Conservation (phyloP, 2,113 vertebrate species). For the Aepyceros melampus region DNA sequence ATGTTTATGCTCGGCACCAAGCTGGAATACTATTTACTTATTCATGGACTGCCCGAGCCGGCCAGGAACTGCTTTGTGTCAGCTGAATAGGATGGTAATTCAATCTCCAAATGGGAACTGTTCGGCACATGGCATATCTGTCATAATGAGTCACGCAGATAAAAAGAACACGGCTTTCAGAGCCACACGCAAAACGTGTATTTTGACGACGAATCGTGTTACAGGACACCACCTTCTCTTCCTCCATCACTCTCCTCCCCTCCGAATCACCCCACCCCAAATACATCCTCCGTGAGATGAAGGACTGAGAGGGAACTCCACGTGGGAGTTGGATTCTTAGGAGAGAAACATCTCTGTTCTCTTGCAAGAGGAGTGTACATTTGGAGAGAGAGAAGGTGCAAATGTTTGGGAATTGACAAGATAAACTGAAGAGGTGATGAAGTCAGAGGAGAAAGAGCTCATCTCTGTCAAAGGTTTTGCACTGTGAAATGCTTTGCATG, state of each 20-base stretch:
- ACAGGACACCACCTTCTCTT: background rate
- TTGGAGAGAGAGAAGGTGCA: background rate
- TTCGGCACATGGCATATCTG: background rate
- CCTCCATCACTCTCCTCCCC: background rate
- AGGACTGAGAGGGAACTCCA: accelerated
- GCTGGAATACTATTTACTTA: slow-evolving; percentile 83
- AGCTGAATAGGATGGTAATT: slow-evolving; percentile 80
- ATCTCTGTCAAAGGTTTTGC: accelerated
- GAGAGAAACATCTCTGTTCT: no score
- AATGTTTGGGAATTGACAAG: no score
- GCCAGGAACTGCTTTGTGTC: slow-evolving; percentile 83
- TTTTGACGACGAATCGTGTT: background rate
- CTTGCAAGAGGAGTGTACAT: background rate
- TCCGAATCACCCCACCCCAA: background rate
- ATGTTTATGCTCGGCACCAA: background rate
- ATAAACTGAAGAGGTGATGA: accelerated
- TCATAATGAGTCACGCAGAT: slow-evolving; percentile 32
- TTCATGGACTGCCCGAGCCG: slow-evolving; percentile 84
- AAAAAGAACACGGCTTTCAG: background rate
- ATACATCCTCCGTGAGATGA: background rate
- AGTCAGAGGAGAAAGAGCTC: accelerated
- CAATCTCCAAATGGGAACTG: slow-evolving; percentile 69
- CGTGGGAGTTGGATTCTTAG: accelerated
- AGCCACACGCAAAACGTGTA: background rate
- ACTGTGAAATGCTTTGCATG: accelerated